Evolutionary conservation across 2,797 vertebrate species (phyloP).

Genomic region (Prionace glauca): DNA sequence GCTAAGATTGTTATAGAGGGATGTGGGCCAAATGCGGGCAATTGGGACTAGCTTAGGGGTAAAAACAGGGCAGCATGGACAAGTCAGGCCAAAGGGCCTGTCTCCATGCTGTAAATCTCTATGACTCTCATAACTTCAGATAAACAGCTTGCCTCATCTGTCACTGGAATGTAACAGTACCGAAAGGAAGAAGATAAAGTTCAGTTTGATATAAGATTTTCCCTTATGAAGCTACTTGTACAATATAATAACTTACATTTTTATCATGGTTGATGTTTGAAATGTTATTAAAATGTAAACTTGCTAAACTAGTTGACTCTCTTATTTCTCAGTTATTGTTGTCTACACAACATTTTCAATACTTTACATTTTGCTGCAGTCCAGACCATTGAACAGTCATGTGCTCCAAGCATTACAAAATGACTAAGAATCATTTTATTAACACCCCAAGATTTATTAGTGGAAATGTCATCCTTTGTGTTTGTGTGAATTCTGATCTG

Average conservation of each 20-base stretch:
- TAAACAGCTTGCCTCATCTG: neutral
- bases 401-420: neutral
- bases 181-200: neutral
- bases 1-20: too few species aligned
- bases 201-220: neutral
- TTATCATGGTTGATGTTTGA: conserved; percentile 6
- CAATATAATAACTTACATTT: conserved; percentile 30
- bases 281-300: conserved; percentile 29
- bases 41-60: too few species aligned
- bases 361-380: neutral
- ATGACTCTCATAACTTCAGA: neutral
- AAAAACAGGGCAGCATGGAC: too few species aligned
- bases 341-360: neutral
- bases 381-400: neutral
- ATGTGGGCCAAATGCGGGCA: too few species aligned
- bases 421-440: neutral
- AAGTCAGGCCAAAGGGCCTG: too few species aligned
- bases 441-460: neutral
- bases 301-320: conserved; percentile 2
- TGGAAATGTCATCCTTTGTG: neutral
- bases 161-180: neutral
- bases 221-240: conserved; percentile 15
- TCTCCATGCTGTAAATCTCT: too few species aligned
- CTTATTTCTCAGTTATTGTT: neutral
- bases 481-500: neutral